A percentile compares a stretch with the other conserved stretches of the same genome.
These are phyloP conservation scores for Anguilla megastoma DNA, from an alignment of 2,797 vertebrate genomes.

Conservation along the genomic window DNA sequence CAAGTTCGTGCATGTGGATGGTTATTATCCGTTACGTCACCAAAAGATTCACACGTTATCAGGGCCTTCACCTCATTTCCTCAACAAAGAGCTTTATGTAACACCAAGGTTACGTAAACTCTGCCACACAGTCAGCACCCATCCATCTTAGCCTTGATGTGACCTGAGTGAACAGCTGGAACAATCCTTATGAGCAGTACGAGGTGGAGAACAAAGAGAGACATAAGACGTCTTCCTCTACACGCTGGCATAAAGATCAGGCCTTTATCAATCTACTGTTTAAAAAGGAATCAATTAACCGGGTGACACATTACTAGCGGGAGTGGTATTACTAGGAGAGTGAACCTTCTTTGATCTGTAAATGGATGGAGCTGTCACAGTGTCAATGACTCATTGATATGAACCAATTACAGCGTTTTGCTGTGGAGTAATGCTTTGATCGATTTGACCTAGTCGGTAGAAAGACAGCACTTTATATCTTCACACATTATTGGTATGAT, in stretches of 20 bases:
- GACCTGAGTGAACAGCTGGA: neutral
- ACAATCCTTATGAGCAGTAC: neutral
- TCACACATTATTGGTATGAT: neutral
- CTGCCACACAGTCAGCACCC: neutral
- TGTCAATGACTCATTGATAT: neutral
- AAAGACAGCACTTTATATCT: neutral
- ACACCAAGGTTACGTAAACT: conserved; percentile 14
- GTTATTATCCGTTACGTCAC: conserved; percentile 1
- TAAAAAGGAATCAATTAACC: neutral
- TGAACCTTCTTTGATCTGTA: neutral
- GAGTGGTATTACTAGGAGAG: neutral
- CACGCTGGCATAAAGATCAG: neutral
- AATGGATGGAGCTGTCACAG: neutral
- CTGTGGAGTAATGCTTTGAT: neutral
- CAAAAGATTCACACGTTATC: neutral
- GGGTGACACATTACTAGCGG: neutral
- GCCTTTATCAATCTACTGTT: neutral
- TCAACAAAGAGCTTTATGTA: neutral
- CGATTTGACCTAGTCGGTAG: neutral
- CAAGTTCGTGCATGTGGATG: neutral
- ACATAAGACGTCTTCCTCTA: neutral
- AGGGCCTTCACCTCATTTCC: neutral
- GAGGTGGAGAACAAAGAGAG: conserved; percentile 6
- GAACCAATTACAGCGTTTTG: neutral
- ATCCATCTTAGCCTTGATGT: neutral